A percentile compares a stretch with the other conserved stretches of the same genome.
These are phyloP conservation scores for Xiphydria camelus DNA, from an alignment of 2,888 invertebrate genomes.

Conservation along the genomic window DNA sequence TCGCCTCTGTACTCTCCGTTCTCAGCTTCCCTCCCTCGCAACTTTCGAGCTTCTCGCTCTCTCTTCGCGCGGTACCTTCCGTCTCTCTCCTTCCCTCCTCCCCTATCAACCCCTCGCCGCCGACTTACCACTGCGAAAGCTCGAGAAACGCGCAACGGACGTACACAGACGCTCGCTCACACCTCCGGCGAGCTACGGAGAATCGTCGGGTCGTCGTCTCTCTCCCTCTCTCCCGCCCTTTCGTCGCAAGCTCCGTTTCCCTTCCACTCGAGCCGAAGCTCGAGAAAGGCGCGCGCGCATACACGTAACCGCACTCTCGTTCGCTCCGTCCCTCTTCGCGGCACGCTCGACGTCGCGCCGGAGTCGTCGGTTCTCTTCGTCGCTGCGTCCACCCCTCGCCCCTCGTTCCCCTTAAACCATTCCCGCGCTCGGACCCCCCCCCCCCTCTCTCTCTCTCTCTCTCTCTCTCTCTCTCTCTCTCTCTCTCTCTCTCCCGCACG, in stretches of 20 bases:
- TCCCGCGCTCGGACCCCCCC: too few species aligned
- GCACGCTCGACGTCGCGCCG: too few species aligned
- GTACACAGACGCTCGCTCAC: conserved; percentile 10
- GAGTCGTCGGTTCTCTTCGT: too few species aligned
- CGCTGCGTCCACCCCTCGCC: neutral
- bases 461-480: conserved; percentile 18
- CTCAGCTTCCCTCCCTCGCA: neutral
- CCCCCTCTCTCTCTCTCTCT: conserved; percentile 10
- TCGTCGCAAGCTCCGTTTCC: too few species aligned
- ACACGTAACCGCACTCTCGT: too few species aligned
- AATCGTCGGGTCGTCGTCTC: conserved; percentile 25
- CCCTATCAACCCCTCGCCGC: conserved; percentile 8
- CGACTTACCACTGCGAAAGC: conserved; percentile 1
- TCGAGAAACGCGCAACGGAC: conserved; percentile 25
- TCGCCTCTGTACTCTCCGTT: neutral
- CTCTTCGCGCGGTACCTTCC: conserved; percentile 8
- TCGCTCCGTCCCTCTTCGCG: too few species aligned
- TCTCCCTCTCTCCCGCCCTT: too few species aligned
- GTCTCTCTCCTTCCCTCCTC: conserved; percentile 1
- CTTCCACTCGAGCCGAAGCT: too few species aligned
- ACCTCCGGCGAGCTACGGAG: conserved; percentile 27
- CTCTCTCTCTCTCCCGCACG: conserved; percentile 26
- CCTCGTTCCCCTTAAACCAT: too few species aligned
- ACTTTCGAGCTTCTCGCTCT: conserved; percentile 5
- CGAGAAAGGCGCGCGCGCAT: too few species aligned